Base-by-base conservation (phyloP, 2,888 invertebrate genomes). In the Lymantria monacha region DNA sequence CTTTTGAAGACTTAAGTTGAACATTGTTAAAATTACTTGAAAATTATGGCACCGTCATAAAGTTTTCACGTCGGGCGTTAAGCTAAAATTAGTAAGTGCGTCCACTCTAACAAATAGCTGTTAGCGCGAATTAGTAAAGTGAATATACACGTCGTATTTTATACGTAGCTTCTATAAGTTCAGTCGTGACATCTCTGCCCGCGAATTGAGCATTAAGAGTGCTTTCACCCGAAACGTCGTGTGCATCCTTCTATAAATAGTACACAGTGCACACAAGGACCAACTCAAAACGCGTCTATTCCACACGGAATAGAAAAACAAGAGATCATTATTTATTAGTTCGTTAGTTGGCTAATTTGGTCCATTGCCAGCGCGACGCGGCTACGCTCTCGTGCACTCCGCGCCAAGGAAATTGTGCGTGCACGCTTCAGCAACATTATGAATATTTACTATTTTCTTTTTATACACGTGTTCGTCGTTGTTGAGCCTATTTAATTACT, bases 241-340 rank as follows among this genome's bases (percentile, higher is more conserved):
- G 83, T 86, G 89, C 87, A 87, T 83, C 83, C 71, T 67, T 72
- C 81, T 88, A 89, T 83, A 81, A 85, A 88, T 88, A 87, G 85
- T 65, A 55, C 66, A 69, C 66, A 69, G 59, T 78, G 84, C 81
- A 78, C 74, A 78, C 70, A 66, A 79, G 85, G 87, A 86, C 84
- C 83, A 79, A 80, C 74, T 22, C 74, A 78, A 74, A 81, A 85
- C 87, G 83, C 83, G 86, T 89, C 90, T 90, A 91, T 90, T 87
- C 83, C 81, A 77, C 79, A 76, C 71, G 76, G 83, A 85, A 87
- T 88, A 88, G 90, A 91, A 91, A 90, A 91, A 91, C 87, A 91
- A 91, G 87, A 90, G 89, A 89, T 85, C 82, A 89, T 91, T 86
- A 91, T 91, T 91, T 91, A 91, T 91, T 89, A 91, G 87, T 89